A percentile compares a stretch with the other conserved stretches of the same genome.
Conservation (phyloP, 2,797 vertebrate genomes). For the Sandelia bainsii region DNA sequence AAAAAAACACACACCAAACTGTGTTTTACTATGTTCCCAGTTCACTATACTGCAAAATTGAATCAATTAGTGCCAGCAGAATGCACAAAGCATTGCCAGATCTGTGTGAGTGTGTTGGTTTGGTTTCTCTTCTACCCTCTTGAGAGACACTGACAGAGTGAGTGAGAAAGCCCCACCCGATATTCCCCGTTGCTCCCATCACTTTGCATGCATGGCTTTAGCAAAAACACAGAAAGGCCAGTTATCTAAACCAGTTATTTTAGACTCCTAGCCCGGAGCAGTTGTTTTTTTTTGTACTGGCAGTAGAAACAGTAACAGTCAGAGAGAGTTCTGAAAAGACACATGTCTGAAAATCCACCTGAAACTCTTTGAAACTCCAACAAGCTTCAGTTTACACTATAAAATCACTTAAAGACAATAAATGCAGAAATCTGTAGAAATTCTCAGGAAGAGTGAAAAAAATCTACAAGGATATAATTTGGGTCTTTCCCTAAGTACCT, state of each 20-base stretch:
- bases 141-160: conserved; percentile 6
- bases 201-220: conserved; percentile 26
- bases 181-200: conserved; percentile 38
- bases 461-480: background rate
- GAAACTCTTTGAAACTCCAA: conserved; percentile 8
- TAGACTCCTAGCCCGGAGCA: background rate
- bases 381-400: background rate
- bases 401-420: background rate
- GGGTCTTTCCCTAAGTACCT: no score
- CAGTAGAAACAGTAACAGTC: background rate
- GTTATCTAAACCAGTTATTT: conserved; percentile 14
- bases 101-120: conserved; percentile 21
- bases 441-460: background rate
- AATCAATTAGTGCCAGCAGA: conserved; percentile 33
- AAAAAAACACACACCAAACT: background rate
- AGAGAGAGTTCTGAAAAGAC: background rate
- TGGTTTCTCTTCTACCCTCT: conserved; percentile 32
- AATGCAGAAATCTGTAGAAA: background rate
- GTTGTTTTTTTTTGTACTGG: background rate
- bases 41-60: conserved; percentile 54
- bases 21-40: background rate
- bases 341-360: background rate
- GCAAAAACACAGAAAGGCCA: conserved; percentile 26
- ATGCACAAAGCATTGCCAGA: conserved; percentile 8
- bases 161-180: conserved; percentile 69